Base-by-base conservation (phyloP, 2,797 vertebrate species). In the Psittacula echo region DNA sequence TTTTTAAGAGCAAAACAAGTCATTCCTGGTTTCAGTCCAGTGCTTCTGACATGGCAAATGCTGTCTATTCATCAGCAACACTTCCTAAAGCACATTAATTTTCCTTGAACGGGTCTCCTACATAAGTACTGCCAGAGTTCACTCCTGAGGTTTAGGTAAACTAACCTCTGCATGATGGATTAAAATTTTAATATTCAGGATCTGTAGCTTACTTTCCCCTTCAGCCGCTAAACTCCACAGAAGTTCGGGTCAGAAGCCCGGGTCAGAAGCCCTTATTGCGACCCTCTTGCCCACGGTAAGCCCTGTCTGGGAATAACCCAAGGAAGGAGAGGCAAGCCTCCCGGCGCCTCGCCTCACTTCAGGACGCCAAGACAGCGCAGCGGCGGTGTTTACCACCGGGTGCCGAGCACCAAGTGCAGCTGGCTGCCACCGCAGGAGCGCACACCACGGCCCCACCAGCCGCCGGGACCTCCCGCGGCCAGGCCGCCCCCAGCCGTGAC, bases 291-390 rank as follows among this genome's bases (percentile, higher is more conserved):
- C 13, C 48, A 8, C 0, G 30, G 26, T 3, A 13, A 5, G 9
- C 2, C 11, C 18, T 3, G 37, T 1, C 21, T 2, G 41, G 34
- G 32, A 37, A 32, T 1, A 37, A 11, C 0, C 24, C 53, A 7
- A 7, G 11, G 32, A 0, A 24, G 8, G 15, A 20, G 39, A 8
- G 11, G 5, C 42, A 4, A 26, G 76, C 39, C 80, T 4, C 14
- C 18, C 0, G 54, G 7, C 23, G 8, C 78, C 58, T 32, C 45
- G 18, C 41, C 30, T 58, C 56, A 37, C n/a, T 24, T 6, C 51
- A 3, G 37, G 20, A 27, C 11, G 73, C 41, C 41, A 32, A 13
- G 34, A 32, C 42, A 4, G 27, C 7, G 60, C 60, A 3, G 45
- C 41, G 16, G 16, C 2, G 41, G 20, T 3, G 39, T 11, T 29